Base-by-base conservation (phyloP, 2,797 vertebrate species). In the Argya squamiceps region DNA sequence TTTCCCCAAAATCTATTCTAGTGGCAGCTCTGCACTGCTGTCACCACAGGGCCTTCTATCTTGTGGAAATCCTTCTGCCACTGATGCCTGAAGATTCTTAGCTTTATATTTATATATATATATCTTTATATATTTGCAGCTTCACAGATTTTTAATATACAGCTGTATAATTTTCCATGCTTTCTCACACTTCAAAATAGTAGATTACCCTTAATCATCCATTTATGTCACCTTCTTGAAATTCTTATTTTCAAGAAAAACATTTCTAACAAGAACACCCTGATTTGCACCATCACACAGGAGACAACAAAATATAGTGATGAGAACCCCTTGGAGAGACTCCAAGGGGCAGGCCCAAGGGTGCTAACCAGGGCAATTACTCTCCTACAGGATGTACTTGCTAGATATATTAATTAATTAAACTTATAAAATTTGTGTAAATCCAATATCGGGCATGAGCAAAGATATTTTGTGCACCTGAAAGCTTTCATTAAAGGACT, bases 371-470 rank as follows among this genome's bases (percentile, higher is more conserved):
- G 44, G 10, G 18, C 15, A 67, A 18, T 22, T 6, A 1, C 5
- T 20, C 18, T 67, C 15, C 15, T 7, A 8, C 16, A 23, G 44
- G 15, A 37, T 20, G n/a, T 44, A 37, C 27, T 23, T 44, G 12
- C 11, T 20, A 67, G 37, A 43, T 39, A 84, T 12, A 13, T 21
- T 41, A 43, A 76, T 44, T 52, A 75, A n/a, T 36, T 44, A 19
- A 29, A 76, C 12, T 59, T 50, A 7, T 0, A 68, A 52, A 37
- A 52, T n/a, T 37, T 60, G 23, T 44, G 10, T 19, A 44, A 44
- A 85, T 37, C 15, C 2, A 7, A 8, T 68, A 29, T 17, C 0
- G 0, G 15, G n/a, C 9, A 24, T n/a, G 46, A 7, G 4, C 29
- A 52, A 11, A 34, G 29, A 24, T 24, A 44, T 46, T 59, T 46